A percentile compares a stretch with the other conserved stretches of the same genome.
Evolutionary conservation across 2,888 invertebrate genomes (phyloP).

Genomic region (Melinaea marsaeus): DNA sequence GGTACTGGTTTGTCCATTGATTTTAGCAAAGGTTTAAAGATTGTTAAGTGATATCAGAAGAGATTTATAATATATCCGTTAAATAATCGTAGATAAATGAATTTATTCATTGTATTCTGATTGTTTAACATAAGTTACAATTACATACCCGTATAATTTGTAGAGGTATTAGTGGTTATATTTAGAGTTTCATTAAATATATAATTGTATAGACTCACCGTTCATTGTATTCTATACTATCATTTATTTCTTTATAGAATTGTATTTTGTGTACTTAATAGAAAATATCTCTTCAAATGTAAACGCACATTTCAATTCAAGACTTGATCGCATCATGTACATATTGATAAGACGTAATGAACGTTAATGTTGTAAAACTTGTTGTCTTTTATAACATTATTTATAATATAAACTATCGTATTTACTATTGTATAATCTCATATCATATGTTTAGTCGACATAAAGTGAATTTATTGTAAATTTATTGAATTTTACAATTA

Average conservation of each 20-base stretch:
- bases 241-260: slow-evolving; percentile 10
- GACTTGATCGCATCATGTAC: slow-evolving; percentile 66
- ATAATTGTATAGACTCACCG: slow-evolving; percentile 8
- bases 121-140: slow-evolving; percentile 31
- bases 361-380: slow-evolving; percentile 58
- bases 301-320: slow-evolving; percentile 72
- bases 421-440: slow-evolving; percentile 24
- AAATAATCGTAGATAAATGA: slow-evolving; percentile 50
- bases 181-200: slow-evolving; percentile 14
- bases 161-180: slow-evolving; percentile 24
- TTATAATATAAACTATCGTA: slow-evolving; percentile 24
- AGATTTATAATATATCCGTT: slow-evolving; percentile 43
- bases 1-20: slow-evolving; percentile 73
- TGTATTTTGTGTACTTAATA: slow-evolving; percentile 5
- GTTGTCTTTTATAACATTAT: slow-evolving; percentile 52
- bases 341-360: slow-evolving; percentile 45
- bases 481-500: slow-evolving; percentile 10
- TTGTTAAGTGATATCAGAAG: slow-evolving; percentile 45
- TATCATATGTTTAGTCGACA: slow-evolving; percentile 19
- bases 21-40: slow-evolving; percentile 56
- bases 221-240: slow-evolving; percentile 8
- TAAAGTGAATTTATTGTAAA: slow-evolving; percentile 18
- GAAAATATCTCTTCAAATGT: slow-evolving; percentile 22
- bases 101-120: slow-evolving; percentile 55
- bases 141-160: slow-evolving; percentile 36